Base-by-base conservation (phyloP, 2,888 invertebrate genomes). In the Drosophila infuscata region DNA sequence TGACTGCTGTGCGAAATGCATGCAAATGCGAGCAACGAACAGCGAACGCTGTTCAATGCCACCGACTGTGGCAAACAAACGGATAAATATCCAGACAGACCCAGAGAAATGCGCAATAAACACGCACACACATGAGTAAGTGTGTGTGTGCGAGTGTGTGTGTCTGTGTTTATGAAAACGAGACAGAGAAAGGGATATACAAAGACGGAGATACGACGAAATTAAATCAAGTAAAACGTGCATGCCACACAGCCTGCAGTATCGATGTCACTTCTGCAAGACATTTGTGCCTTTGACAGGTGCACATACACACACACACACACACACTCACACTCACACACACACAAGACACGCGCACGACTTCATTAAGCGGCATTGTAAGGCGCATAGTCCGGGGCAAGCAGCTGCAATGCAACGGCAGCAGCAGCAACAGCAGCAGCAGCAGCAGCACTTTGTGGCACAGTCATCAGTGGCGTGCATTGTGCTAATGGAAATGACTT, bases 181-280 rank as follows among this genome's bases (percentile, higher is more conserved):
- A 29, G 52, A 43, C 36, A 57, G 59, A 41, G 46, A 35, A 64
- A 11, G 36, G 51, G 41, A 15, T 15, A 46, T 8, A 20, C 46
- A 25, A 20, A 38, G 43, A 61, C 63, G 78, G 80, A 73, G 81
- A 72, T 64, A 71, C 77, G 73, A 59, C 54, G 59, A 86, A 88
- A 90, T 88, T 89, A 86, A 88, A 88, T 88, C 87, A 89, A 90
- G 88, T 82, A 88, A 88, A 90, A 86, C 88, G 89, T 82, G 87
- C 79, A 76, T 82, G 78, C 83, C 88, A 69, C 81, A 76, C 68
- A 69, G 30, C 54, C 66, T 63, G 74, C 74, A 69, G 70, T 89
- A 88, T 88, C 90, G 86, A 85, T 88, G 83, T 83, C 90, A 79
- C 67, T 80, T 62, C 56, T 62, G 63, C 57, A 79, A 67, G 74